Evolutionary conservation across 1,140 invertebrate genomes (phyloP).

Genomic region (Lucilia cuprina): DNA sequence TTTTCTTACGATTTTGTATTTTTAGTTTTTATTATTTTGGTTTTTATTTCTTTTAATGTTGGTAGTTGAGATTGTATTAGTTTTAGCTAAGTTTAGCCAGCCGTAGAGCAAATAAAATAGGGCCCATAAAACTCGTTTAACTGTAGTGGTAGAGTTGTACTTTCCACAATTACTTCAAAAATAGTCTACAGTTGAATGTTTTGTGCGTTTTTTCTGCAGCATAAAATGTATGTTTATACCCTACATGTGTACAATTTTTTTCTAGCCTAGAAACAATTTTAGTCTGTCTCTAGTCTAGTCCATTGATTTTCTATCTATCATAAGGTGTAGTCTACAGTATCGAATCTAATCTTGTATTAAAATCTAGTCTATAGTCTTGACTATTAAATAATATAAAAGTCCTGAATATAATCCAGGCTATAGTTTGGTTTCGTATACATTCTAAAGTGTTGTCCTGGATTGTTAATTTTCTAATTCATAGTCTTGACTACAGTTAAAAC

Average conservation of each 20-base stretch:
- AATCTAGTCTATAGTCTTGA: too few species aligned
- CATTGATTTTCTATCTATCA: too few species aligned
- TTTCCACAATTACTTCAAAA: not conserved
- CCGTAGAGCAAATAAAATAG: not conserved
- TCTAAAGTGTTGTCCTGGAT: too few species aligned
- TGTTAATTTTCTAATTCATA: too few species aligned
- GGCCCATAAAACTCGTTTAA: slow-evolving; percentile 3
- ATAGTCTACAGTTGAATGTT: not conserved
- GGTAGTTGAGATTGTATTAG: not conserved
- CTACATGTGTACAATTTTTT: too few species aligned
- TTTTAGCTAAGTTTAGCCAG: not conserved
- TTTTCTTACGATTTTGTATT: slow-evolving; percentile 26
- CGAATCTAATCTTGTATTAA: too few species aligned
- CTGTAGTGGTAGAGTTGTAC: not conserved
- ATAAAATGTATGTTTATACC: not conserved
- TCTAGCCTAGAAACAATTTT: too few species aligned
- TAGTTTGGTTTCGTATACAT: too few species aligned
- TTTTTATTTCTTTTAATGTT: not conserved
- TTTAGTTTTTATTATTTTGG: not conserved
- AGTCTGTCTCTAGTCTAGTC: too few species aligned
- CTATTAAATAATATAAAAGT: too few species aligned
- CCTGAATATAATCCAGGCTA: too few species aligned
- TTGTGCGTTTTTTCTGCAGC: not conserved
- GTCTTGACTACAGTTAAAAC: too few species aligned
- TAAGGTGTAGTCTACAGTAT: not conserved